phyloP scores from a whole-genome alignment of 1,140 invertebrate genomes.

The Megalonaias nervosa region DNA sequence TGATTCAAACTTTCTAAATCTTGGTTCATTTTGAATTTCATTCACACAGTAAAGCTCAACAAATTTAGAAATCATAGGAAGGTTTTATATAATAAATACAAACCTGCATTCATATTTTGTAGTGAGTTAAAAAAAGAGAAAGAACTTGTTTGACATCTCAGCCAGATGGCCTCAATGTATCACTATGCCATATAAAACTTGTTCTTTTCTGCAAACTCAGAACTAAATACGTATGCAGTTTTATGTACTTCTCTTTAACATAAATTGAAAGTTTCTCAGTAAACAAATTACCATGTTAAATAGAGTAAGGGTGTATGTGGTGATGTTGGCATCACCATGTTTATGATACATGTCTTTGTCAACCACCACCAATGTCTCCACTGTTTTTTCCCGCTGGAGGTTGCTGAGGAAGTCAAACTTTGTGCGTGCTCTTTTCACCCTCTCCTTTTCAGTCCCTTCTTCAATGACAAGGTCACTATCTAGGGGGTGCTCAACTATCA shows the following conservation, averaged over 20 bases:
- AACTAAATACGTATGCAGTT: no score
- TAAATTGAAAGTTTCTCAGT: neutral
- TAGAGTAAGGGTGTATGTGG: conserved; percentile 66
- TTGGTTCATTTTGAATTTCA: no score
- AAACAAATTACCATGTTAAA: conserved; percentile 65
- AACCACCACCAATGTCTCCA: conserved; percentile 62
- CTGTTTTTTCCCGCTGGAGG: conserved; percentile 41
- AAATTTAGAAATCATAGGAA: no score
- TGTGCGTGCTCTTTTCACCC: conserved; percentile 12
- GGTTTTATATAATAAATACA: no score
- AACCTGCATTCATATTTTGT: no score
- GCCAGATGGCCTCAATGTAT: no score
- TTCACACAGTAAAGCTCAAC: no score
- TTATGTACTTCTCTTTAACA: neutral
- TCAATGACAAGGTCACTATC: neutral
- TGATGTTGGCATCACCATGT: conserved; percentile 66
- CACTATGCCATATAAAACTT: no score
- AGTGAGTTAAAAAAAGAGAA: no score
- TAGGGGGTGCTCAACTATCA: neutral
- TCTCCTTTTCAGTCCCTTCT: neutral
- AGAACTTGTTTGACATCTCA: no score
- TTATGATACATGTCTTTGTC: conserved; percentile 63
- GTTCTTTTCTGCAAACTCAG: no score
- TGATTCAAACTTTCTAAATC: no score
- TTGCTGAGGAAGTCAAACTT: conserved; percentile 30